Conservation (phyloP, 2,888 invertebrate species). For the Lucinisca nassula region DNA sequence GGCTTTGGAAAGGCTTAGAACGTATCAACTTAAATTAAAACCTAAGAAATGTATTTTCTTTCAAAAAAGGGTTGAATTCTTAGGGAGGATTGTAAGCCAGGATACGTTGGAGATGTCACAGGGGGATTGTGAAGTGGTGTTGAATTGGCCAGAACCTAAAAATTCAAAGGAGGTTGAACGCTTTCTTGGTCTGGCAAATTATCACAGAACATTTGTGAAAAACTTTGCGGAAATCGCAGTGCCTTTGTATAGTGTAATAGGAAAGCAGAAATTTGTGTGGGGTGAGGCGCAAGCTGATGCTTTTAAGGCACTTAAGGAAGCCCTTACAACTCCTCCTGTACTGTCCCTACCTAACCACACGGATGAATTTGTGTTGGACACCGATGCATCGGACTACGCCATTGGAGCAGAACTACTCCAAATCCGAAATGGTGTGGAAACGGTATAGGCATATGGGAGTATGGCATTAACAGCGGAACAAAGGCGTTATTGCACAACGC, state of each 20-base stretch:
- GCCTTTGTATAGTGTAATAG: conserved; percentile 53
- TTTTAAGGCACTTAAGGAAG: conserved; percentile 28
- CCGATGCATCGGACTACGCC: conserved; percentile 65
- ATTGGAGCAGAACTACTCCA: conserved; percentile 67
- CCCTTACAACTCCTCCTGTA: conserved; percentile 40
- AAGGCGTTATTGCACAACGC: background rate
- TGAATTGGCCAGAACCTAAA: conserved; percentile 24
- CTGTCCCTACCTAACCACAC: conserved; percentile 45
- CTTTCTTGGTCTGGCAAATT: conserved; percentile 52
- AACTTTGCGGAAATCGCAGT: conserved; percentile 45
- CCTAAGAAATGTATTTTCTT: background rate
- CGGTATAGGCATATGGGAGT: conserved; percentile 59
- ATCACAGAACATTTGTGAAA: conserved; percentile 45
- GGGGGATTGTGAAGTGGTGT: background rate
- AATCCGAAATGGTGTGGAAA: conserved; percentile 61
- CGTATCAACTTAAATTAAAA: background rate
- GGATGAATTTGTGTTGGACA: conserved; percentile 63
- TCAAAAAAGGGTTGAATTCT: background rate
- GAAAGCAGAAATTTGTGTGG: conserved; percentile 53
- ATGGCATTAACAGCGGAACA: conserved; percentile 55
- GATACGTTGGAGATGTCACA: background rate
- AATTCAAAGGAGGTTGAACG: conserved; percentile 54
- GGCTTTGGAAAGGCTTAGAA: background rate
- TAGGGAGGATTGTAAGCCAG: background rate
- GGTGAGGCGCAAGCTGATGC: conserved; percentile 32